Evolutionary conservation across 2,797 vertebrate species (phyloP).

Genomic region (Erethizon dorsatum): DNA sequence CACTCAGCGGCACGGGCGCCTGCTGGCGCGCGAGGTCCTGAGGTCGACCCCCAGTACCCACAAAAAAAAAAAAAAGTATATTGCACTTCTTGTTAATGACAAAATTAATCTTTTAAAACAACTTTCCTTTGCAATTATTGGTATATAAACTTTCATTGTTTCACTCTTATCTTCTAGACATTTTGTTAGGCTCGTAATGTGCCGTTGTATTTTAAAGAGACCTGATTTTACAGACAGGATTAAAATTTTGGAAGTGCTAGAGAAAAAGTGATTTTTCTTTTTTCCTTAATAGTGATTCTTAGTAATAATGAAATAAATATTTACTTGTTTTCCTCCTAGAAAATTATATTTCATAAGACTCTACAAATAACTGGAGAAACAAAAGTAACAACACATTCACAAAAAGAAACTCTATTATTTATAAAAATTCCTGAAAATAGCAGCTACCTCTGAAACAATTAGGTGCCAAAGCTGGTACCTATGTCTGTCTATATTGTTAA

Average conservation of each 20-base stretch:
- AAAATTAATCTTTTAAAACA: slow-evolving; percentile 71
- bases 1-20: no score
- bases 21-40: no score
- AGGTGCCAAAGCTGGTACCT: slow-evolving; percentile 77
- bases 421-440: slow-evolving; percentile 56
- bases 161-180: slow-evolving; percentile 66
- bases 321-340: slow-evolving; percentile 61
- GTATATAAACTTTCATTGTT: slow-evolving; percentile 61
- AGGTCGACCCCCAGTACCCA: no score
- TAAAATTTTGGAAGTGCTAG: slow-evolving; percentile 38
- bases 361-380: slow-evolving; percentile 50
- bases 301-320: slow-evolving; percentile 56
- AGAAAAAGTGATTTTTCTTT: slow-evolving; percentile 53
- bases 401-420: slow-evolving; percentile 51
- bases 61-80: background rate
- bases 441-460: slow-evolving; percentile 72
- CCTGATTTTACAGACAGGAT: slow-evolving; percentile 39
- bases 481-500: slow-evolving; percentile 34
- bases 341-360: slow-evolving; percentile 54
- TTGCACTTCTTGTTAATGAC: slow-evolving; percentile 53
- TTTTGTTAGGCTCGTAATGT: slow-evolving; percentile 51
- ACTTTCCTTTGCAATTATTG: slow-evolving; percentile 66
- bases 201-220: slow-evolving; percentile 62
- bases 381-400: slow-evolving; percentile 42
- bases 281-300: slow-evolving; percentile 24